phyloP scores from a whole-genome alignment of 1,140 invertebrate genomes.

The Drosophila murphyi region DNA sequence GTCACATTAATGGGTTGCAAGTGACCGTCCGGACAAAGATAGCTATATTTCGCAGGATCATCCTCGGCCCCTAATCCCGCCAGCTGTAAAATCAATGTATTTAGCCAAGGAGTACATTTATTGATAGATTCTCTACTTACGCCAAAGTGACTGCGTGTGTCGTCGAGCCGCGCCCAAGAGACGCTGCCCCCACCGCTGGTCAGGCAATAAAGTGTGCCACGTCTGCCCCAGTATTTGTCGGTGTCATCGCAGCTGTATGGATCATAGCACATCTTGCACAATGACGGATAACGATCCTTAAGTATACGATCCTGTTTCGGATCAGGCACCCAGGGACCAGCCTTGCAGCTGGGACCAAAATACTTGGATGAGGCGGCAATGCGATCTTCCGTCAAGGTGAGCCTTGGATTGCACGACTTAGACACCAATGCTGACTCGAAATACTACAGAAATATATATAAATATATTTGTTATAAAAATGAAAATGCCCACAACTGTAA shows the following conservation, averaged over 20 bases:
- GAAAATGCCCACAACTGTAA: too few relatives aligned
- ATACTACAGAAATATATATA: slow-evolving; percentile 85
- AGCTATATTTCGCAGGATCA: slow-evolving; percentile 87
- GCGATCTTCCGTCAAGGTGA: slow-evolving; percentile 90
- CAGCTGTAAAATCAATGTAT: slow-evolving; percentile 47
- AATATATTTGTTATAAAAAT: background rate
- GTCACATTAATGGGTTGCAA: slow-evolving; percentile 86
- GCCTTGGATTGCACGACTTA: slow-evolving; percentile 87
- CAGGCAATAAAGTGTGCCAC: slow-evolving; percentile 92
- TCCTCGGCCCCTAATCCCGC: slow-evolving; percentile 74
- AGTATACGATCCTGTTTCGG: slow-evolving; percentile 87
- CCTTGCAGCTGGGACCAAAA: slow-evolving; percentile 91
- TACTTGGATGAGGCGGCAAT: slow-evolving; percentile 88
- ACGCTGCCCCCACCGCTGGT: slow-evolving; percentile 91
- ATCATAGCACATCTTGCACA: slow-evolving; percentile 89
- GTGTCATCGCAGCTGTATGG: slow-evolving; percentile 87
- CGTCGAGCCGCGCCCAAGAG: slow-evolving; percentile 90
- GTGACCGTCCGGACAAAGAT: slow-evolving; percentile 93
- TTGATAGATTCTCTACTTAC: slow-evolving; percentile 78
- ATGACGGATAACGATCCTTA: slow-evolving; percentile 89
- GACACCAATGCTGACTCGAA: slow-evolving; percentile 89
- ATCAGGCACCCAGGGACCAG: slow-evolving; percentile 92
- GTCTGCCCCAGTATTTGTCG: slow-evolving; percentile 92
- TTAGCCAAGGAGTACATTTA: background rate
- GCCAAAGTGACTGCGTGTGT: slow-evolving; percentile 88